Conservation (phyloP, 2,113 vertebrate species). For the Alexandromys fortis region DNA sequence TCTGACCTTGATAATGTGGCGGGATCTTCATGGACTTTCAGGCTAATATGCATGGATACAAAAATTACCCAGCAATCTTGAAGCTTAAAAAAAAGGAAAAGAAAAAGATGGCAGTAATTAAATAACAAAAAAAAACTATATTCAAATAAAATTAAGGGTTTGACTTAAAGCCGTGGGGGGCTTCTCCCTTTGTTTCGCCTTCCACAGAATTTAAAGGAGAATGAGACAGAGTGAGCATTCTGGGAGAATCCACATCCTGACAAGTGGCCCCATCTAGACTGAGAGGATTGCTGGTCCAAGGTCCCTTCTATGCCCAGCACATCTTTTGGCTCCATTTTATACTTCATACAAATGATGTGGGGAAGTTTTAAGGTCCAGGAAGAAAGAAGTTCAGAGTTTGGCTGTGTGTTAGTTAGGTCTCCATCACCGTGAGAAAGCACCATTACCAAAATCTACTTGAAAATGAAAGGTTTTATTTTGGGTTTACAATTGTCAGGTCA, state of each 20-base stretch:
- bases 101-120: conserved; percentile 84
- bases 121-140: conserved; percentile 84
- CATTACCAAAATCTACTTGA: not conserved
- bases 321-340: not conserved
- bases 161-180: conserved; percentile 84
- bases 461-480: too few species aligned
- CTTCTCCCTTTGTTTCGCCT: conserved; percentile 76
- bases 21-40: conserved; percentile 76
- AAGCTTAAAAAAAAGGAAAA: conserved; percentile 70
- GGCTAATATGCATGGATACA: conserved; percentile 82
- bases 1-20: conserved; percentile 81
- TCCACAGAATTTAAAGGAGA: conserved; percentile 76
- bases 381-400: not conserved
- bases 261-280: not conserved
- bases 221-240: conserved; percentile 64
- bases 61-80: conserved; percentile 83
- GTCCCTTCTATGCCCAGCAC: fast-evolving
- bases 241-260: conserved; percentile 53
- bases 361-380: not conserved
- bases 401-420: not conserved
- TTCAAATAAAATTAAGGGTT: conserved; percentile 85
- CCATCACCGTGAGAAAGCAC: not conserved
- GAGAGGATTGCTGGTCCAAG: not conserved
- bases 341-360: not conserved
- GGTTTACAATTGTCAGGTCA: not conserved